Base-by-base conservation (phyloP, 2,888 invertebrate species). In the Biston betularia region DNA sequence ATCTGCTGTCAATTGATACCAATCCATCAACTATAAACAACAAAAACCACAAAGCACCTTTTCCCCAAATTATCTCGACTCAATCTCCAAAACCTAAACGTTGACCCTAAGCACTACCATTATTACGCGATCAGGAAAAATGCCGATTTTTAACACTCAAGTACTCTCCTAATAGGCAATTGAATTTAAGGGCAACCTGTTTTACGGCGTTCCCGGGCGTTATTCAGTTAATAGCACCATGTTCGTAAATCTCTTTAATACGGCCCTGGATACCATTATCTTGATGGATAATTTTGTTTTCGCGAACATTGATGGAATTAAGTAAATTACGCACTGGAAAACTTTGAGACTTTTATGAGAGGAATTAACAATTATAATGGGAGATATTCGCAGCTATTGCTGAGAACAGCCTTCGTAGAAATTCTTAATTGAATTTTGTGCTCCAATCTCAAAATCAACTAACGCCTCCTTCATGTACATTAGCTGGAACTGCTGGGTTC, bases 221-320 rank as follows among this genome's bases (percentile, higher is more conserved):
- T 76, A 76, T 73, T 77, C 72, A 63, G 73, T 72, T 76, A 74
- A 75, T 73, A 64, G 69, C 74, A 68, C 73, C 70, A 65, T 74
- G 68, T 71, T 54, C 74, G 75, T 82, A 80, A 80, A 82, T 82
- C 78, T 80, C 70, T 61, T 75, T 77, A 77, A 78, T 73, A 70
- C 72, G 63, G 65, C 62, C 54, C 63, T 69, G 64, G 68, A 60
- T 70, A 71, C 71, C 75, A 72, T 79, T 79, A 77, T 63, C 68
- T 72, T 76, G 75, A 78, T 75, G 72, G 74, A 77, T 78, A 68
- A 74, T 78, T 72, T 56, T 75, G 70, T 74, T 71, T 76, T 73
- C 63, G 67, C 63, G 54, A 54, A 54, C 67, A 70, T 64, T 64
- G 64, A 69, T 59, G 67, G 33, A 46, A 63, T 63, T 56, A 56